Base-by-base conservation (phyloP, 2,113 vertebrate species). In the Arvicanthis niloticus region DNA sequence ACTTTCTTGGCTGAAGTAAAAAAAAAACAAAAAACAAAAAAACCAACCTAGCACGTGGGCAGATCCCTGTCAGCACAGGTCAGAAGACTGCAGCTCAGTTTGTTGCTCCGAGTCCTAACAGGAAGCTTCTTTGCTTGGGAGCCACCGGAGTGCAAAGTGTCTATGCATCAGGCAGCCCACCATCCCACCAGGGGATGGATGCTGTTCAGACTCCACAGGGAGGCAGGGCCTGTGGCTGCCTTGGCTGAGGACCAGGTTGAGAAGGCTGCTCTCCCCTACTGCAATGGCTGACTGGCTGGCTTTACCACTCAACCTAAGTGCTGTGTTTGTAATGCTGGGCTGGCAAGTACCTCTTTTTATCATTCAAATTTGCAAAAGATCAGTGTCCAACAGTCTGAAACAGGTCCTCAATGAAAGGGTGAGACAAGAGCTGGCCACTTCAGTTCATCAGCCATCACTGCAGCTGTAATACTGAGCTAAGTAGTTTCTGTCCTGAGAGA, bases 401-500 rank as follows among this genome's bases (percentile, higher is more conserved):
- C 37, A 91, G 42, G 96, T 97, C 91, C 94, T 96, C 96, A 96
- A 93, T 88, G 81, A 95, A 96, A 97, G 92, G 92, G 91, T 89
- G 77, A 94, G 93, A 92, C 81, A 92, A 89, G 96, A 94, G 53
- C 15, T 94, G 45, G 94, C 86, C 92, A 97, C 97, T 96, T 97
- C 96, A 80, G 77, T 92, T 80, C 51, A 91, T 75, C 96, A 89
- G 97, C 98, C 85, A 96, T 88, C 53, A 84, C 84, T 96, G 97
- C 97, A 94, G 92, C 96, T 98, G 94, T 97, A 98, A 98, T 3
- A 97, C 96, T 97, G 95, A 98, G 88, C 97, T 93, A 97, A 26
- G 95, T 88, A 98, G 97, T 95, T 95, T 92, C 98, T 86, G 98
- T 96, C 98, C 94, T 97, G 95, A 97, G 98, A 97, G 97, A 98